Evolutionary conservation across 2,113 vertebrate genomes (phyloP), one percentile per base, ranked within the genome.

Genomic region (Ondatra zibethicus): DNA sequence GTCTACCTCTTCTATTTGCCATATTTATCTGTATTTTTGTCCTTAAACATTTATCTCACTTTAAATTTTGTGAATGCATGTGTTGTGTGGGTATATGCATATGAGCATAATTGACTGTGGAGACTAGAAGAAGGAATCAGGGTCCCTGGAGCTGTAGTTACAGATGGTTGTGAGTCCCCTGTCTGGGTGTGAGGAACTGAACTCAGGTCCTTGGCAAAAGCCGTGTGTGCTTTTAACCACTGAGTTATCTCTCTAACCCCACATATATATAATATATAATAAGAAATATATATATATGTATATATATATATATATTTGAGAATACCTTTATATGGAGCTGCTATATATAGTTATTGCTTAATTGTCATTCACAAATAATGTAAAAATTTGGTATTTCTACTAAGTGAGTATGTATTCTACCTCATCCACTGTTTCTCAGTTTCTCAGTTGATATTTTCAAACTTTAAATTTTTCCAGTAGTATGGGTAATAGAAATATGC

Each of bases 401-500:
- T 50, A 92, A 92, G 88, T 76, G 19, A 45, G 8, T 21, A 58
- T 6, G 45, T 87, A 68, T 68, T 25, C 45, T 92, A 42, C 5
- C 29, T 81, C 66, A 65, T 91, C 12, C 50, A 88, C 5, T 81
- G 68, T 88, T 91, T 93, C 25, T 58, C 47, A 70, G 68, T 88
- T 91, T 93, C 25, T 58, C 47, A 70, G 50, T 25, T 96, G 39
- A 68, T 82, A 63, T 82, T 96, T 88, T 96, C 8, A 55, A 81
- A 52, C 36, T 76, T 89, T 45, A 76, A 92, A 81, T 68, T 90
- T 92, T 52, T 17, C 27, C 31, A 45, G 77, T 66, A 16, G 31
- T 5, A 70, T 68, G 27, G 33, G 9, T 92, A 88, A 82, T 33
- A 91, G 73, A 52, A 61, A 7, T 29, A 29, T 8, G 7, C 16